Percentiles rank a stretch among this genome's conserved stretches.
These are phyloP conservation scores for Microctenopoma lineatum DNA, from an alignment of 2,797 vertebrate genomes.

Conservation along the genomic window DNA sequence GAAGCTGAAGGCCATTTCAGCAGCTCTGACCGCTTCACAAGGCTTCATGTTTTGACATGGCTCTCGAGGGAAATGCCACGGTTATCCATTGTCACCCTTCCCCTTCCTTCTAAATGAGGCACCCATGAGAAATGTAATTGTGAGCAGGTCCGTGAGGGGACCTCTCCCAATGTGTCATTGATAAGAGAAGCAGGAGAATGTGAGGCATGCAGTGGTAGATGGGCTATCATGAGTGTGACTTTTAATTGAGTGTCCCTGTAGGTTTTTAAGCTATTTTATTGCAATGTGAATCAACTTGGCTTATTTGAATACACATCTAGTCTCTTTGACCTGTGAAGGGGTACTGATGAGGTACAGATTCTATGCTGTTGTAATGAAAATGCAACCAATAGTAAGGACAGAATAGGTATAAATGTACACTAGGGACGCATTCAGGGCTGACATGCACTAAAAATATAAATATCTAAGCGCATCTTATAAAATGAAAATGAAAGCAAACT, in stretches of 20 bases:
- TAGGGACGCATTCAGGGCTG: conserved; percentile 43
- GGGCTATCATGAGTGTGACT: conserved; percentile 46
- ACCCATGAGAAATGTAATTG: conserved; percentile 63
- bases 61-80: conserved; percentile 63
- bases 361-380: conserved; percentile 54
- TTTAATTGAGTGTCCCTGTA: conserved; percentile 64
- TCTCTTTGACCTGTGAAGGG: conserved; percentile 46
- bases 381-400: conserved; percentile 63
- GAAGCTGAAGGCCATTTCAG: conserved; percentile 57
- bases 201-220: conserved; percentile 38
- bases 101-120: conserved; percentile 57
- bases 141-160: conserved; percentile 45
- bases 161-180: conserved; percentile 57
- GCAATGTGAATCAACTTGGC: conserved; percentile 38
- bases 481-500: no score
- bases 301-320: conserved; percentile 56
- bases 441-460: conserved; percentile 32
- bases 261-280: conserved; percentile 21
- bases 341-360: conserved; percentile 49
- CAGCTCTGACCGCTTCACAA: conserved; percentile 45
- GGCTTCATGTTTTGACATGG: conserved; percentile 68
- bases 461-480: conserved; percentile 42
- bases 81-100: conserved; percentile 63
- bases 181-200: conserved; percentile 64
- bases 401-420: conserved; percentile 56